Conservation (phyloP, 1,140 invertebrate genomes). For the Nylanderia fulva region DNA sequence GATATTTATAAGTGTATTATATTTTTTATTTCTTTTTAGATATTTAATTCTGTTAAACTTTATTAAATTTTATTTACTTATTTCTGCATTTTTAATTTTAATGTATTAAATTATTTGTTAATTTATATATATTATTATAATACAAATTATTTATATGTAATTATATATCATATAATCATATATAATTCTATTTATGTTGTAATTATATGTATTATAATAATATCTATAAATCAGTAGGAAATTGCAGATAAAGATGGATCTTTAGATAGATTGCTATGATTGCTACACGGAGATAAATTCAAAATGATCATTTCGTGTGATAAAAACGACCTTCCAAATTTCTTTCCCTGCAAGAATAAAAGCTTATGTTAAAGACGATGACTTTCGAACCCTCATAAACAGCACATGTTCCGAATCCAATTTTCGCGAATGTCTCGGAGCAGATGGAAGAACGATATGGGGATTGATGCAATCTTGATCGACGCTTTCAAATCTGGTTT, state of each 20-base stretch:
- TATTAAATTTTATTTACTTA: not conserved
- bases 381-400: slow-evolving; percentile 39
- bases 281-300: not conserved
- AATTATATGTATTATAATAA: not conserved
- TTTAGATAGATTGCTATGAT: not conserved
- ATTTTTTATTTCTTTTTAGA: not conserved
- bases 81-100: slow-evolving; percentile 17
- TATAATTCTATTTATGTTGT: no score
- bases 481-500: slow-evolving; percentile 18
- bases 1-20: not conserved
- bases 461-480: slow-evolving; percentile 25
- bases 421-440: slow-evolving; percentile 10
- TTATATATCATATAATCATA: no score
- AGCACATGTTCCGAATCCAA: slow-evolving; percentile 32
- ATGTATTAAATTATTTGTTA: not conserved
- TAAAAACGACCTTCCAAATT: not conserved
- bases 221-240: not conserved
- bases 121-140: not conserved
- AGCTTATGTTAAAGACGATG: slow-evolving; percentile 33
- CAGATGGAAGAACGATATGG: not conserved
- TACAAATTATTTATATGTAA: no score
- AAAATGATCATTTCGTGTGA: not conserved
- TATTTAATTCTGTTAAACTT: not conserved
- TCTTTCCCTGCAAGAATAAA: slow-evolving; percentile 9
- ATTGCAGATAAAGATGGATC: slow-evolving; percentile 17